Evolutionary conservation across 2,797 vertebrate genomes (phyloP), one percentile per base, ranked within the genome.

Genomic region (Ctenopoma multispine): DNA sequence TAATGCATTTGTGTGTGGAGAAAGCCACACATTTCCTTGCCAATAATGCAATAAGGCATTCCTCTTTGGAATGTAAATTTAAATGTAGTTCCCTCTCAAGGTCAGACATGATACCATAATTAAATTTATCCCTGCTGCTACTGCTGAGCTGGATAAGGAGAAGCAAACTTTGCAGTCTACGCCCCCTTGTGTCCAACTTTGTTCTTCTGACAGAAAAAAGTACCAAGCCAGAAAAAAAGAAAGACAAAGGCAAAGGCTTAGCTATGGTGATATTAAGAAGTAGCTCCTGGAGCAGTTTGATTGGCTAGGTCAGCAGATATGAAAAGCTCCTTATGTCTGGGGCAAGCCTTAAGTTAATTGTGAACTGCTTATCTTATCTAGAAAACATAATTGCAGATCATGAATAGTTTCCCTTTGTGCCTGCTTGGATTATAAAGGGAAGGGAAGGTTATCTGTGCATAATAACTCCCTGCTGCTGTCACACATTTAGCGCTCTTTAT

Each of bases 141-240:
- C 65, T 71, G 79, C 64, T 80, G 53, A 67, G 68, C 57, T 82
- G 85, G 87, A 66, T 68, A 67, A 57, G 57, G 48, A 77, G 66
- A 88, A 81, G 67, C 89, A 91, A 93, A 92, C 82, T 91, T 88
- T 84, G 86, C 88, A 90, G 83, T 85, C 82, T 87, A 92, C 92
- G 92, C 94, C 94, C 94, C 91, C 94, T 93, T 90, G 93, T 93
- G 94, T 92, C 89, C 88, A 87, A 70, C 73, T 66, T 15, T n/a
- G 55, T 49, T 67, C 55, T 65, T 67, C 54, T 72, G 34, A 31
- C 24, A 41, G 56, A 50, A 60, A 56, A 29, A 51, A 57, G 54
- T 49, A 76, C 75, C 80, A 70, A 72, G 78, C 50, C 5, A 24
- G n/a, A 17, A 23, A 36, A 46, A 40, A 46, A 54, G 40, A 23